A percentile compares a stretch with the other conserved stretches of the same genome.
These are phyloP conservation scores for Hormaphis cornu DNA, from an alignment of 1,140 invertebrate genomes.

Conservation along the genomic window DNA sequence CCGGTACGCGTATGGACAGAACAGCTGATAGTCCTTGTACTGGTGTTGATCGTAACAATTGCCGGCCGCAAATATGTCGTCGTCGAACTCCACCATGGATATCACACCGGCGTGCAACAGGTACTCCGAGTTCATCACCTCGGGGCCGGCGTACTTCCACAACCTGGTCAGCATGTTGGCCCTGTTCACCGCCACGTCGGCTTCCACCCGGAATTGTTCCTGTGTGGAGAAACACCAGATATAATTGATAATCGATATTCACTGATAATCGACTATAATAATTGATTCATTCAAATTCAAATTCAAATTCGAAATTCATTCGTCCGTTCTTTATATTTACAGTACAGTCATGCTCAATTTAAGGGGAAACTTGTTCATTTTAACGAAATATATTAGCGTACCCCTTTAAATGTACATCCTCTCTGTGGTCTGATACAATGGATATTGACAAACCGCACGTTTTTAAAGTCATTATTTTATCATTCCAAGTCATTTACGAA, in stretches of 20 bases:
- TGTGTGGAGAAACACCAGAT: constrained; percentile 32
- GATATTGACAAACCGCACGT: too few species aligned
- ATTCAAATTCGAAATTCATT: too few species aligned
- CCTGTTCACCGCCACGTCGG: constrained; percentile 82
- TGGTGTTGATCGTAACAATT: constrained; percentile 81
- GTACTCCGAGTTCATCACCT: constrained; percentile 73
- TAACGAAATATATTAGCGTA: too few species aligned
- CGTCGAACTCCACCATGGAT: constrained; percentile 87
- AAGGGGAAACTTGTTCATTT: too few species aligned
- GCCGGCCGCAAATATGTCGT: constrained; percentile 86
- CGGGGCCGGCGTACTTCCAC: constrained; percentile 79
- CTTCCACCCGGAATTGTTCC: constrained; percentile 63
- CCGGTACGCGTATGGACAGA: constrained; percentile 85
- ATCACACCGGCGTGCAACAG: constrained; percentile 78
- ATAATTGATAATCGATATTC: not conserved
- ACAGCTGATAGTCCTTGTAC: constrained; percentile 73
- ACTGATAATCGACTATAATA: too few species aligned
- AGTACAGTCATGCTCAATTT: too few species aligned
- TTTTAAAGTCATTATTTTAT: too few species aligned
- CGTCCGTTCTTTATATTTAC: too few species aligned
- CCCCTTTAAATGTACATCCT: too few species aligned
- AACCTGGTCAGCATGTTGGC: constrained; percentile 85
- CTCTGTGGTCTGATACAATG: too few species aligned
- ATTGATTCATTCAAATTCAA: too few species aligned
- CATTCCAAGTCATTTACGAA: too few species aligned